Conservation (phyloP, 2,888 invertebrate species). For the Gasteruption jaculator region DNA sequence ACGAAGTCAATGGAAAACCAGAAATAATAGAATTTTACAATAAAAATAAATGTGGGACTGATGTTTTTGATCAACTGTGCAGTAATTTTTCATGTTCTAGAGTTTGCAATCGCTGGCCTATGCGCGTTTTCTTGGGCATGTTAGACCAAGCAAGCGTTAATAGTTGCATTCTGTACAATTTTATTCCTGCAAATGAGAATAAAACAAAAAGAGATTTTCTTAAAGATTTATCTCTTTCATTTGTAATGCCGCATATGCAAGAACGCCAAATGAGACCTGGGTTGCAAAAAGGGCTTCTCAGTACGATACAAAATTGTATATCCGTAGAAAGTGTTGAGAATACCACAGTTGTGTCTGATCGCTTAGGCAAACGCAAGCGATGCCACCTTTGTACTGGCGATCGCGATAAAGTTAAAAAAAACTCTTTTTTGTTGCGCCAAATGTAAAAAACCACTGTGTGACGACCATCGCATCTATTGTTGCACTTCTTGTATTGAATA, state of each 20-base stretch:
- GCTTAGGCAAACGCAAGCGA: too few species aligned
- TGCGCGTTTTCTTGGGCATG: slow-evolving; percentile 13
- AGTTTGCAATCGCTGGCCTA: slow-evolving; percentile 7
- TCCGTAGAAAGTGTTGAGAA: too few species aligned
- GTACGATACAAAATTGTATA: too few species aligned
- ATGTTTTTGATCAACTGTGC: slow-evolving; percentile 10
- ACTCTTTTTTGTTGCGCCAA: too few species aligned
- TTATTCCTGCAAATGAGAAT: background rate
- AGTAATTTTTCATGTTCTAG: slow-evolving; percentile 8
- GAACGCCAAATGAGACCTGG: too few species aligned
- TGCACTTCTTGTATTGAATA: too few species aligned
- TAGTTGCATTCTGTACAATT: slow-evolving; percentile 11
- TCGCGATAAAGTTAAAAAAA: too few species aligned
- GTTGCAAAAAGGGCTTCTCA: too few species aligned
- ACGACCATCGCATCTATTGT: too few species aligned
- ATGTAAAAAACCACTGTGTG: too few species aligned
- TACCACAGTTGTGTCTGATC: too few species aligned
- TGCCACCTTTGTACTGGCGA: too few species aligned
- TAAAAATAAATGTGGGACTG: slow-evolving; percentile 1
- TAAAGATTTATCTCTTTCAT: slow-evolving; percentile 3
- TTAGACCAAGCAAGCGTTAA: slow-evolving; percentile 14
- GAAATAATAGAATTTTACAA: slow-evolving; percentile 6
- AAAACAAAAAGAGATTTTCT: slow-evolving; percentile 1
- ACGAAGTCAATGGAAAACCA: slow-evolving; percentile 1
- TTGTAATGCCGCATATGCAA: slow-evolving; percentile 9